A percentile compares a stretch with the other conserved stretches of the same genome.
Conservation (phyloP, 2,888 invertebrate genomes). For the Rhingia rostrata region DNA sequence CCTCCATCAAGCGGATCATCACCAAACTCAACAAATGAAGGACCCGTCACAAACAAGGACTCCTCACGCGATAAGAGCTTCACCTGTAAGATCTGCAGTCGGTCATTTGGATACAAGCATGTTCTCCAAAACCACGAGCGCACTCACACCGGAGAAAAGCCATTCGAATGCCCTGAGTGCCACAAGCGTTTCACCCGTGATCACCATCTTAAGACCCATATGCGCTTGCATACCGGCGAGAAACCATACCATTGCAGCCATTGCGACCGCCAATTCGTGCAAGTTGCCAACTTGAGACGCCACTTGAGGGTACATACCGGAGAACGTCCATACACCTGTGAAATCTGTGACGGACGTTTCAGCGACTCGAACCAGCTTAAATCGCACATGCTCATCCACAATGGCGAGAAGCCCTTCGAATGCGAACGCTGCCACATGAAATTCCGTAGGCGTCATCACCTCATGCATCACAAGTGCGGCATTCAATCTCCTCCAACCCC, state of each 20-base stretch:
- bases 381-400: constrained; percentile 94
- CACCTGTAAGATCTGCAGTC: constrained; percentile 93
- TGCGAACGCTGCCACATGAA: constrained; percentile 91
- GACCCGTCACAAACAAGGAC: constrained; percentile 80
- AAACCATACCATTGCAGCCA: constrained; percentile 96
- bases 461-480: constrained; percentile 92
- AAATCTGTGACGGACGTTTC: constrained; percentile 92
- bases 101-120: constrained; percentile 96
- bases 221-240: constrained; percentile 95
- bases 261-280: constrained; percentile 96
- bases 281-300: constrained; percentile 94
- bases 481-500: constrained; percentile 82
- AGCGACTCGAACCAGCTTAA: constrained; percentile 96
- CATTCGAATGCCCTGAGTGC: constrained; percentile 95
- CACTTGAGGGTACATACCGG: constrained; percentile 96
- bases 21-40: constrained; percentile 82
- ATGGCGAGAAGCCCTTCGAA: constrained; percentile 94
- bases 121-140: constrained; percentile 97
- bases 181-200: constrained; percentile 96
- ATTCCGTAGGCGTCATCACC: constrained; percentile 93
- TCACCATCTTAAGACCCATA: constrained; percentile 96
- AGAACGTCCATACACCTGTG: constrained; percentile 94
- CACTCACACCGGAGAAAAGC: constrained; percentile 97
- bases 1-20: constrained; percentile 85
- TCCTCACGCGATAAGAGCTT: constrained; percentile 91